Evolutionary conservation across 2,888 invertebrate genomes (phyloP), one percentile per base, ranked within the genome.

Genomic region (Congeria kusceri): DNA sequence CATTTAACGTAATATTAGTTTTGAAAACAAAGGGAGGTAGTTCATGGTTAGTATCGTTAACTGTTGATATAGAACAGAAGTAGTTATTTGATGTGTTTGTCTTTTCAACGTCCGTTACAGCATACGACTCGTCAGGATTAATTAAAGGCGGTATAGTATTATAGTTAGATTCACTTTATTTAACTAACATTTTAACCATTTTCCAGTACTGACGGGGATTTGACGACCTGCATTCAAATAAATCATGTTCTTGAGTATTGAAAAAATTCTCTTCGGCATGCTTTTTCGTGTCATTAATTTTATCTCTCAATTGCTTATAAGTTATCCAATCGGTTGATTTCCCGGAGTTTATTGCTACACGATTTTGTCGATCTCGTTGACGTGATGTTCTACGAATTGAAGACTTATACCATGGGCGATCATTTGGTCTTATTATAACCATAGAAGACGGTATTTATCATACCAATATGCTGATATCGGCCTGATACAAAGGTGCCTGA

Each of bases 331-430:
- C 66, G 44, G 4, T 56, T 18, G 56, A n/a, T 28, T 23, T 47
- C 29, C 29, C 44, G 23, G 44, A 23, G 61, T 27, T 70, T 64
- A n/a, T 56, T 27, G 69, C 61, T 63, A 49, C 29, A 61, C 58
- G 57, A 2, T 70, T 65, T 39, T 47, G 44, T 65, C 72, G 62
- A 62, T 72, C 72, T 61, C 76, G 18, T 61, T 64, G 58, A 27
- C 70, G 64, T 3, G 44, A 57, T 25, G 20, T 15, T 1, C 58
- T 62, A 15, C n/a, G 56, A 56, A 71, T 25, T 18, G 62, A 56
- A 23, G 67, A 73, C 47, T 72, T 53, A 64, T 66, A 73, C 77
- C 77, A 68, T 15, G 67, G 67, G 62, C 47, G 53, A 46, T 72
- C 67, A 32, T 32, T 32, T 32, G 32, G 32, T 32, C 32, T 32